phyloP scores from a whole-genome alignment of 2,888 invertebrate species.

The Zootermopsis nevadensis region DNA sequence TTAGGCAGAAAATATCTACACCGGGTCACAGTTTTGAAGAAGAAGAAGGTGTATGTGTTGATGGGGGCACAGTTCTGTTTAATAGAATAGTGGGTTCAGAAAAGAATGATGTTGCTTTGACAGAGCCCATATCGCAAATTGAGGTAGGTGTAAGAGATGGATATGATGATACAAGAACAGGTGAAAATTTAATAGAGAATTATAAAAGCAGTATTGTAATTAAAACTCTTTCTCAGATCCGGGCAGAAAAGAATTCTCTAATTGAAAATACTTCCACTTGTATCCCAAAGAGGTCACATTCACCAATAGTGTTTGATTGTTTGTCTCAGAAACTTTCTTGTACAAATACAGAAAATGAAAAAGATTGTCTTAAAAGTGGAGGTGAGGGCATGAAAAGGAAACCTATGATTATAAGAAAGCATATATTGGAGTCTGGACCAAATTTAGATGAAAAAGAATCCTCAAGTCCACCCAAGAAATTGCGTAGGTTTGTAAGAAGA shows the following conservation, averaged over 20 bases:
- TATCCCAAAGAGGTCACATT: constrained; percentile 40
- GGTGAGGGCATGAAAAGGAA: not conserved
- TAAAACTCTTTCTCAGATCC: constrained; percentile 56
- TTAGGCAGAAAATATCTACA: not conserved
- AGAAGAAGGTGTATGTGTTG: not conserved
- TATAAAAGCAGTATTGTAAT: constrained; percentile 50
- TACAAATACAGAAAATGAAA: not conserved
- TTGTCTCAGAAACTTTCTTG: not conserved
- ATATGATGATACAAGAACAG: not conserved
- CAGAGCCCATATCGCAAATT: constrained; percentile 12
- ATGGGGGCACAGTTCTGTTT: not conserved
- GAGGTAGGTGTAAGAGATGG: not conserved
- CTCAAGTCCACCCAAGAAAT: not conserved
- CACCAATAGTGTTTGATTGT: constrained; percentile 43
- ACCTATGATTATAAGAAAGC: not conserved
- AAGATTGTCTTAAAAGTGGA: not conserved
- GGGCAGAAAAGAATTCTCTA: constrained; percentile 53
- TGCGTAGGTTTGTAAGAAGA: constrained; percentile 3
- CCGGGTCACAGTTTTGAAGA: not conserved
- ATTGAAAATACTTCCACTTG: not conserved
- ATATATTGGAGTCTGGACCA: not conserved
- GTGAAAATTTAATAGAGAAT: not conserved
- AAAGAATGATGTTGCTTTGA: constrained; percentile 13
- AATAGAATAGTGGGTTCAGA: not conserved
- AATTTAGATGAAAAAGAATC: not conserved